phyloP scores from a whole-genome alignment of 1,140 invertebrate species.

The Cyrtorhinus lividipennis region DNA sequence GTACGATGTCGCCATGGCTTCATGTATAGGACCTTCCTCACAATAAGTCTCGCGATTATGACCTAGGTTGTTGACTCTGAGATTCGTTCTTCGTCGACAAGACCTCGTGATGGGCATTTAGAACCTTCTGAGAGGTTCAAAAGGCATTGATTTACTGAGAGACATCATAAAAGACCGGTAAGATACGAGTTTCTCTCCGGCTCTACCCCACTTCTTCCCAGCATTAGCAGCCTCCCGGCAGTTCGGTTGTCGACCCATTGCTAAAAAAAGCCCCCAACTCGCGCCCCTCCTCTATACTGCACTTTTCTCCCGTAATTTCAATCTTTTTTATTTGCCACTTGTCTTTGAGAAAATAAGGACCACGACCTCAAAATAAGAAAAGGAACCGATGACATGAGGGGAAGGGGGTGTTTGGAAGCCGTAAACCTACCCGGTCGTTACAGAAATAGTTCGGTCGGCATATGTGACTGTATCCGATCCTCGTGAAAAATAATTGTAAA shows the following conservation, averaged over 20 bases:
- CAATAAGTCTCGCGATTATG: background rate
- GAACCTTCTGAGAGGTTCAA: background rate
- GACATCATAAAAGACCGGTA: background rate
- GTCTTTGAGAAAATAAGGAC: background rate
- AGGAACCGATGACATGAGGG: no score
- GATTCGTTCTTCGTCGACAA: no score
- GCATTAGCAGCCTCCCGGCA: background rate
- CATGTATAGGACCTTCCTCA: no score
- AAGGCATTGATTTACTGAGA: background rate
- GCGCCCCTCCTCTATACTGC: background rate
- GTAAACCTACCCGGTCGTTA: background rate
- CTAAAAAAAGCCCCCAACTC: background rate
- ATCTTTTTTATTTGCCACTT: background rate
- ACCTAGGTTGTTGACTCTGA: background rate
- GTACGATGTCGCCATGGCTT: no score
- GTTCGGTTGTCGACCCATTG: background rate
- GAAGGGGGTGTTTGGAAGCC: background rate
- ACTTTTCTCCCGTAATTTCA: background rate
- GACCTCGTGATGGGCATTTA: background rate
- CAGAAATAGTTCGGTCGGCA: slow-evolving; percentile 2
- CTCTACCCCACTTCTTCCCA: no score
- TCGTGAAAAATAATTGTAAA: slow-evolving; percentile 2
- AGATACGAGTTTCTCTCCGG: background rate
- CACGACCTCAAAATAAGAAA: background rate
- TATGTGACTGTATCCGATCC: background rate